Base-by-base conservation (phyloP, 2,797 vertebrate species). In the Malacoraja senta region DNA sequence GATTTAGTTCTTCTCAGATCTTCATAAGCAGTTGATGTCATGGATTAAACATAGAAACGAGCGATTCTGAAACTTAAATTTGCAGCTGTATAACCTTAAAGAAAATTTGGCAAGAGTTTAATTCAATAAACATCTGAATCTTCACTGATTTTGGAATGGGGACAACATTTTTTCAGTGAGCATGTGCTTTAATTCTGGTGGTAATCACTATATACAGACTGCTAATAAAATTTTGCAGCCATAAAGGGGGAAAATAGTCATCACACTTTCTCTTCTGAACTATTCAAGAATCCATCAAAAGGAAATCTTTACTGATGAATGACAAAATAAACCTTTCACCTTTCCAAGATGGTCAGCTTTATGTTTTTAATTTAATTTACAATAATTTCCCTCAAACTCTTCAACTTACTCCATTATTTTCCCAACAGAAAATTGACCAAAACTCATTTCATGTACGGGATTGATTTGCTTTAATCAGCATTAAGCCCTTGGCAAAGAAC, bases 391-490 rank as follows among this genome's bases (percentile, higher is more conserved):
- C 13, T n/a, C 53, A 86, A 84, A 61, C 58, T 86, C 63, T 86
- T n/a, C 61, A 86, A 86, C 58, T 17, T 86, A 86, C 65, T 86
- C 83, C 58, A 86, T 63, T 61, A 86, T 86, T 86, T 61, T 29
- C 13, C 83, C 29, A 61, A 86, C 61, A 32, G 83, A 63, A 86
- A 86, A 86, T 63, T 86, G 58, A 63, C 53, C 83, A 86, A 61
- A 86, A 29, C 58, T 86, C 58, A 86, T 86, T 86, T 86, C 83
- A 86, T 65, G 58, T 63, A 58, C 13, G n/a, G 65, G 68, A 91
- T 71, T 72, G 65, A 91, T 72, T 91, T 91, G 65, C 65, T 71
- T 72, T 44, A 91, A 91, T 91, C 88, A 91, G 32, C 9, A 72
- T 91, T 91, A 72, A 72, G 88, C 68, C 88, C 24, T 91, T 35